Conservation (phyloP, 2,113 vertebrate genomes). For the Ciconia boyciana region DNA sequence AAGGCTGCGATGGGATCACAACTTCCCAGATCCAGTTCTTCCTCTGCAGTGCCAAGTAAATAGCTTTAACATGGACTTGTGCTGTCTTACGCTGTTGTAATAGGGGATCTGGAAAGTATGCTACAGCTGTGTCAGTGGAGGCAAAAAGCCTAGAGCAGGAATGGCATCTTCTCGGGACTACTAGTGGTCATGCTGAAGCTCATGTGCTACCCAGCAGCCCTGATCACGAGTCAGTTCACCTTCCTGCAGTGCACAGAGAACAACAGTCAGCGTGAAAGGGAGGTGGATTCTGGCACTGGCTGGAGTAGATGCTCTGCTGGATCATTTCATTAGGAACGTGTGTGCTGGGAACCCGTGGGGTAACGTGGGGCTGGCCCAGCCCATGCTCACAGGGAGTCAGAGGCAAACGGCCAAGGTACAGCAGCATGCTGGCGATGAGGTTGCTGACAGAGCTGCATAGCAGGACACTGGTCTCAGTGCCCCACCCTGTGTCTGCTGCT, state of each 20-base stretch:
- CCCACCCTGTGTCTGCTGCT: background rate
- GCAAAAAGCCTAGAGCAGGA: background rate
- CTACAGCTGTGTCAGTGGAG: fast-evolving
- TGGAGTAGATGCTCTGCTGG: background rate
- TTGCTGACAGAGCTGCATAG: background rate
- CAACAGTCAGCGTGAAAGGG: fast-evolving
- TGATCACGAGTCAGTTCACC: background rate
- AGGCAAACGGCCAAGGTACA: fast-evolving
- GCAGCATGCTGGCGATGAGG: background rate
- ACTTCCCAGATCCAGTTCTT: background rate
- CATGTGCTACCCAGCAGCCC: background rate
- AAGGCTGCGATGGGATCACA: background rate
- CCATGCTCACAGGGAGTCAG: background rate
- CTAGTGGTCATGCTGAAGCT: background rate
- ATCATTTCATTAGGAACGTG: background rate
- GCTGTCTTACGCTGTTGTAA: fast-evolving
- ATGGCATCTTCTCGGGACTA: background rate
- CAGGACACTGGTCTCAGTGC: background rate
- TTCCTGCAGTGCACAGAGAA: background rate
- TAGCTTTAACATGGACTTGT: background rate
- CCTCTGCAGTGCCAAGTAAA: background rate
- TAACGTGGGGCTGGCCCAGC: background rate
- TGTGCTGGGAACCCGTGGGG: background rate
- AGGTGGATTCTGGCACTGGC: background rate
- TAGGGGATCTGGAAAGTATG: background rate